Conservation (phyloP, 1,140 invertebrate species). For the Antheraea pernyi region DNA sequence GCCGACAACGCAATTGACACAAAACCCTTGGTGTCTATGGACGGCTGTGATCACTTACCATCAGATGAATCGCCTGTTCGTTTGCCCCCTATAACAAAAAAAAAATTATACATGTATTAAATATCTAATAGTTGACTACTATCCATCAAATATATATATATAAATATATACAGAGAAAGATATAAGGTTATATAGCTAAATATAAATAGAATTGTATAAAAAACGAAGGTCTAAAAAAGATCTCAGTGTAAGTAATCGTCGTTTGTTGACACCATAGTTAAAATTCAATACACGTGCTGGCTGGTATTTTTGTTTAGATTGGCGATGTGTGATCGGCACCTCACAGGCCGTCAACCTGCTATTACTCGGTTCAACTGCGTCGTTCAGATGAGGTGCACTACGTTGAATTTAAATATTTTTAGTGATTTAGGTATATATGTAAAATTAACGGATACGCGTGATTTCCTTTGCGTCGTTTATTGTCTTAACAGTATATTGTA, state of each 20-base stretch:
- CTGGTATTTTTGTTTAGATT: constrained; percentile 5
- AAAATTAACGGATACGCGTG: not conserved
- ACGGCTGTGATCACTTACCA: too few relatives aligned
- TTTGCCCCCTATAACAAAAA: too few relatives aligned
- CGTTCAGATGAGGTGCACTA: not conserved
- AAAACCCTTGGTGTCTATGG: too few relatives aligned
- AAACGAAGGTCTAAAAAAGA: not conserved
- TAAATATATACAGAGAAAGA: not conserved
- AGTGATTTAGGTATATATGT: not conserved
- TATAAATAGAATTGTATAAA: not conserved
- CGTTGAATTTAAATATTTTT: not conserved
- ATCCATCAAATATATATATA: too few relatives aligned
- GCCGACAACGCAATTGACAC: too few relatives aligned
- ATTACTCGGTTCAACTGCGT: not conserved
- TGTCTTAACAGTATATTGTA: too few relatives aligned
- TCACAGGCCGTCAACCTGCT: not conserved
- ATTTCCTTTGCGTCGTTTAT: not conserved
- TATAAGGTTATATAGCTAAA: not conserved
- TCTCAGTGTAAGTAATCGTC: not conserved
- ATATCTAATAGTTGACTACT: too few relatives aligned
- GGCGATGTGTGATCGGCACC: constrained; percentile 1
- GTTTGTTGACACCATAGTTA: not conserved
- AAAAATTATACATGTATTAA: too few relatives aligned
- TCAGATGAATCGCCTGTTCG: too few relatives aligned
- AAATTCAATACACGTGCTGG: not conserved